Percentiles rank a stretch among this genome's conserved stretches.
Evolutionary conservation across 2,888 invertebrate species (phyloP).

Genomic region (Salticus scenicus): DNA sequence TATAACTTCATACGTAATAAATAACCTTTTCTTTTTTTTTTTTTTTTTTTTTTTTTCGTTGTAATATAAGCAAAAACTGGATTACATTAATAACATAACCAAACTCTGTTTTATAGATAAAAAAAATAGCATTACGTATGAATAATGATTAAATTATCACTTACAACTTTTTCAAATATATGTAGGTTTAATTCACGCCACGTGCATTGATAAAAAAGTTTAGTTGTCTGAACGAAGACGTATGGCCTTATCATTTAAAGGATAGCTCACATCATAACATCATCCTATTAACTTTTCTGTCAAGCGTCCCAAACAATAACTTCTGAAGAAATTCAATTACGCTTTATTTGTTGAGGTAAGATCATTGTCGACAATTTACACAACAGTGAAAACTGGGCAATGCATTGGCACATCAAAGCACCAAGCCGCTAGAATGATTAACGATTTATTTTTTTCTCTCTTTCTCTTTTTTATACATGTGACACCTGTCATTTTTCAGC

Average conservation of each 20-base stretch:
- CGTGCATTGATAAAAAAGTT: conserved; percentile 17
- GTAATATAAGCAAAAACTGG: too few relatives aligned
- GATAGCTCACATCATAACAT: conserved; percentile 1
- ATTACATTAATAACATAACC: too few relatives aligned
- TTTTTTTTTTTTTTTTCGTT: too few relatives aligned
- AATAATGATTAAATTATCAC: too few relatives aligned
- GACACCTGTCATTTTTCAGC: not conserved
- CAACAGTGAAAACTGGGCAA: not conserved
- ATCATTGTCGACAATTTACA: conserved; percentile 22
- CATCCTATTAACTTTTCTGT: conserved; percentile 26
- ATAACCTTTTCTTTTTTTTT: too few relatives aligned
- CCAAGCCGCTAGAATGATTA: not conserved
- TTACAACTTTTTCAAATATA: too few relatives aligned
- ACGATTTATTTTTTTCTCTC: not conserved
- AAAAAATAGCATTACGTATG: too few relatives aligned
- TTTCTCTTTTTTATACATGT: not conserved
- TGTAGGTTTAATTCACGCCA: conserved; percentile 1
- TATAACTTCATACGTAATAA: too few relatives aligned
- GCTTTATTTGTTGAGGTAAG: conserved; percentile 10
- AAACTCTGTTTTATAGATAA: too few relatives aligned
- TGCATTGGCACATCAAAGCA: not conserved
- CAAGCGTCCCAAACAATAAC: conserved; percentile 34
- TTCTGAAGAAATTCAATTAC: conserved; percentile 44
- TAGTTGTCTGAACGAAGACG: conserved; percentile 46
- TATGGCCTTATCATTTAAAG: not conserved